Conservation (phyloP, 2,888 invertebrate genomes). For the Crepidodera aurea region DNA sequence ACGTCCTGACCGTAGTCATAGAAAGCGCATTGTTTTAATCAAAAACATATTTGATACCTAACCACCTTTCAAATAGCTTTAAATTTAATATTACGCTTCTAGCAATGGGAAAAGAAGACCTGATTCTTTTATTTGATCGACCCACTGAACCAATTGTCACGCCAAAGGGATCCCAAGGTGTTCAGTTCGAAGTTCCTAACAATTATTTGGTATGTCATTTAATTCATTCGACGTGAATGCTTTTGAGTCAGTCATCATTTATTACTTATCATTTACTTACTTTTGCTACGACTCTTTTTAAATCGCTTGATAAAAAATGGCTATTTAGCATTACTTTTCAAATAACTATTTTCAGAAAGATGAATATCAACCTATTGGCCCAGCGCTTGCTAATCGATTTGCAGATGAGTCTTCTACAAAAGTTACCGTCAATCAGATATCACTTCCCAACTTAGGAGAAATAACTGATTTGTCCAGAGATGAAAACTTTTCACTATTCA, state of each 20-base stretch:
- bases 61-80: too few relatives aligned
- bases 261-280: too few relatives aligned
- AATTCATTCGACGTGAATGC: too few relatives aligned
- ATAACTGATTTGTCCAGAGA: slow-evolving; percentile 67
- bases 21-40: too few relatives aligned
- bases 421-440: slow-evolving; percentile 65
- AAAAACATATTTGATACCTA: too few relatives aligned
- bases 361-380: slow-evolving; percentile 66
- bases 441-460: slow-evolving; percentile 67
- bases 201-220: slow-evolving; percentile 67
- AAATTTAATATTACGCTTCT: not conserved
- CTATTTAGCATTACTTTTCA: too few relatives aligned
- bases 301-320: too few relatives aligned
- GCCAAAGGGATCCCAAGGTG: slow-evolving; percentile 70
- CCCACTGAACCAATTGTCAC: slow-evolving; percentile 80
- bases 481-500: slow-evolving; percentile 79
- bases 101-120: slow-evolving; percentile 21
- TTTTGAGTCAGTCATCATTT: too few relatives aligned
- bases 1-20: too few relatives aligned
- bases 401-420: slow-evolving; percentile 62
- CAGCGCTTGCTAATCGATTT: slow-evolving; percentile 69
- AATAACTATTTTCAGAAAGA: slow-evolving; percentile 63
- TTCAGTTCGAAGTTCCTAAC: slow-evolving; percentile 68
- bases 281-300: too few relatives aligned
- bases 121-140: slow-evolving; percentile 73